Conservation (phyloP, 2,888 invertebrate species). For the Campoplex capitator region DNA sequence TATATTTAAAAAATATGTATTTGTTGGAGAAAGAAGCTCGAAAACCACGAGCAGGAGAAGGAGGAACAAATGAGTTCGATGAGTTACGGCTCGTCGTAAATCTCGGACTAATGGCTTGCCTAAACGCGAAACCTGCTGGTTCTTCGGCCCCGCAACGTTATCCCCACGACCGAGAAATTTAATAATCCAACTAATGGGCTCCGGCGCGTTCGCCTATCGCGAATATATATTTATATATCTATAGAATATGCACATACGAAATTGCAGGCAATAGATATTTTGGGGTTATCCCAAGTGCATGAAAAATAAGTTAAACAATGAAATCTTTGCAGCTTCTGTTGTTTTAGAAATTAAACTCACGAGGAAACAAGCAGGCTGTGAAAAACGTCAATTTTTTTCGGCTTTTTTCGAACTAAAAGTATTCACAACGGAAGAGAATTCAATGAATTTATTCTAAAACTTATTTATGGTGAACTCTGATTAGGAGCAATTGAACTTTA, state of each 20-base stretch:
- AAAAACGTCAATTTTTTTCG: no score
- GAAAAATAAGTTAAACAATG: background rate
- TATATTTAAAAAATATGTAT: conserved; percentile 10
- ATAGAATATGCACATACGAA: conserved; percentile 3
- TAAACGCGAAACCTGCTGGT: conserved; percentile 84
- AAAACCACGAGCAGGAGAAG: conserved; percentile 48
- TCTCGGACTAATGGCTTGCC: conserved; percentile 84
- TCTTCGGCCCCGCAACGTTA: conserved; percentile 69
- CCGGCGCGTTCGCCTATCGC: conserved; percentile 81
- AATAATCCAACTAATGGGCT: conserved; percentile 84
- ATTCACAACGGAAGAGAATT: no score
- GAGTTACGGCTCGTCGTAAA: conserved; percentile 84
- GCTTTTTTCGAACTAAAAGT: no score
- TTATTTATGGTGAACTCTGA: no score
- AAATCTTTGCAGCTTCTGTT: no score
- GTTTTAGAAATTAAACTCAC: no score
- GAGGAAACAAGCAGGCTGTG: no score
- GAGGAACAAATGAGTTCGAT: conserved; percentile 84
- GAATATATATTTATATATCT: conserved; percentile 66
- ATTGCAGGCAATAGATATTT: conserved; percentile 50
- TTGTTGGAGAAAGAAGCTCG: conserved; percentile 58
- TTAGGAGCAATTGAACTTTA: no score
- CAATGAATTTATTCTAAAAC: no score
- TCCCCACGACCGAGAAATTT: conserved; percentile 83
- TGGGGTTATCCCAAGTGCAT: conserved; percentile 25